These are phyloP conservation scores for Phylloscopus trochiloides DNA, from an alignment of 2,113 vertebrate species.

Conservation along the genomic window DNA sequence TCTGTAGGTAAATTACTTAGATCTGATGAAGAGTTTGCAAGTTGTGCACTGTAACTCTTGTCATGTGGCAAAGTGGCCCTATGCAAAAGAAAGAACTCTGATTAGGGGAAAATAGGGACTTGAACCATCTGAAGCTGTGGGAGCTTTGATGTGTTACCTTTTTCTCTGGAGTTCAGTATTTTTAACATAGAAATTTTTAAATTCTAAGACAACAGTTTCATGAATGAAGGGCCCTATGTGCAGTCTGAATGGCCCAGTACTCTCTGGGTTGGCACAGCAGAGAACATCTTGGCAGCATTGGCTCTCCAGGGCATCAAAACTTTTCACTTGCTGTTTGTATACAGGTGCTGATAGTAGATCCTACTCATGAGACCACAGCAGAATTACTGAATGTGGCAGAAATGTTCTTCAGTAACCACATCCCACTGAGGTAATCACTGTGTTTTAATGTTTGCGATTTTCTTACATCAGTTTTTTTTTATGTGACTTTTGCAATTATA, in stretches of 20 bases:
- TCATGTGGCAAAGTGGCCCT: background rate
- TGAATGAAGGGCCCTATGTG: background rate
- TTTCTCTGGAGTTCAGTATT: background rate
- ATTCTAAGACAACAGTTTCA: background rate
- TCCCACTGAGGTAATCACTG: constrained; percentile 86
- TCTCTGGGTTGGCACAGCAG: background rate
- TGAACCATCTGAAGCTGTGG: background rate
- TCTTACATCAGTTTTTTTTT: background rate
- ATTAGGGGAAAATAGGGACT: background rate
- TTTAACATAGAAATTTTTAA: background rate
- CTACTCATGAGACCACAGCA: constrained; percentile 81
- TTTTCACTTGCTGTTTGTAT: background rate
- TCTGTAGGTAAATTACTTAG: background rate
- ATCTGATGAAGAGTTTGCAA: background rate
- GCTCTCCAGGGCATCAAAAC: background rate
- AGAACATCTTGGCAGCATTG: background rate
- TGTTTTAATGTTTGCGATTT: background rate
- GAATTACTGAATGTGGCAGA: constrained; percentile 91
- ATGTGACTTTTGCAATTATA: background rate
- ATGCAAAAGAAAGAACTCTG: background rate
- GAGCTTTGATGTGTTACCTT: background rate
- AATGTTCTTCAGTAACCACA: constrained; percentile 97
- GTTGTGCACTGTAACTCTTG: background rate
- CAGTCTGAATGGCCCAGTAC: background rate
- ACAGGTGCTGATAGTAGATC: constrained; percentile 93